Evolutionary conservation across 1,140 invertebrate species (phyloP), one percentile per base, ranked within the genome.

Genomic region (Eufriesea mexicana): DNA sequence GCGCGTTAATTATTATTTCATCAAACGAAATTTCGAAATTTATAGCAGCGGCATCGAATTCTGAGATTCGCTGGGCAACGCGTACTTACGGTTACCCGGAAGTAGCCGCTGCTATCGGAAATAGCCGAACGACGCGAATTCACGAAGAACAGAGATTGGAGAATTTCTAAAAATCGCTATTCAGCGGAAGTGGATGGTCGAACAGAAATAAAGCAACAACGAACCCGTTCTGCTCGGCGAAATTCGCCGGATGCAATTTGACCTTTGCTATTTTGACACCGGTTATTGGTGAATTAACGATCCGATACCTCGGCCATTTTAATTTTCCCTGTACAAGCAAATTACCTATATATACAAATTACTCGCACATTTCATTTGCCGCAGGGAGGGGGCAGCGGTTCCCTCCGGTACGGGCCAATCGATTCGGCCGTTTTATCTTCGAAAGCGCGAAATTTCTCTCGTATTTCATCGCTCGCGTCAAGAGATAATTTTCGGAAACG

Each of bases 241-340:
- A 45, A 20, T 8, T 45, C 25, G 45, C n/a, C n/a, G 20, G 49
- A 35, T 61, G 79, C 85, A 83, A 84, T 82, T 84, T 77, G 83
- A 89, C 62, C 86, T 86, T 90, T 89, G 87, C 88, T 89, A 89
- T 85, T 85, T 73, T 74, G 85, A 86, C 78, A 76, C 54, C 57
- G 54, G 81, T 85, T 85, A 87, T 84, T 86, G 86, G 80, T 79
- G 84, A 89, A 89, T 91, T 91, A 91, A 91, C 88, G 88, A 79
- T 78, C 80, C 67, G 72, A 55, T 49, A 77, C 83, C 77, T 87
- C 82, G 83, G 82, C 75, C 83, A 84, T 91, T 91, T 91, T 91
- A 91, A 91, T 91, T 90, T 91, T 82, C 62, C 42, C 80, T 64
- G 87, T 89, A 82, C 84, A 85, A 89, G 62, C 73, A 70, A 73